Base-by-base conservation (phyloP, 2,797 vertebrate genomes). In the Pempheris klunzingeri region DNA sequence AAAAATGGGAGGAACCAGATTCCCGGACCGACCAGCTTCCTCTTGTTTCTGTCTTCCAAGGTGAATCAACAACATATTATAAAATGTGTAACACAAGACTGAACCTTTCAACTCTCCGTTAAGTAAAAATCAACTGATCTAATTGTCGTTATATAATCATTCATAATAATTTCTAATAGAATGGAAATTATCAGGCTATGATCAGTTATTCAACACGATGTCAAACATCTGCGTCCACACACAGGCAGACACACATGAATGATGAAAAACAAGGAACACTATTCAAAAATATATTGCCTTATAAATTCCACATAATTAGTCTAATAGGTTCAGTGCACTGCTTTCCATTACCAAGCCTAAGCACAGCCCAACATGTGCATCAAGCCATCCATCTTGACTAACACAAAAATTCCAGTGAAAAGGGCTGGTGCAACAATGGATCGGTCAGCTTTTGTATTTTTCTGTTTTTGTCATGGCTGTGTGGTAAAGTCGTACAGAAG, bases 1-100 rank as follows among this genome's bases (percentile, higher is more conserved):
- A n/a, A 77, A 91, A 90, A 86, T 73, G 79, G 84, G 77, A 89
- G 86, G 81, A 86, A 90, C 81, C 47, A 78, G 74, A 44, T 74
- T 30, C 68, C 75, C 77, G 28, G 62, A 28, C 47, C 74, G 22
- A 75, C 34, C 47, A 5, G 71, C 85, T 92, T 93, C 88, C 92
- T 89, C 66, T 65, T 43, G 62, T 52, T 74, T 85, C 50, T 74
- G 69, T 50, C 74, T 82, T 80, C 74, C 62, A 61, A 79, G 65
- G 69, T 26, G 49, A 60, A 47, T 50, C 39, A n/a, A n/a, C n/a
- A n/a, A n/a, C n/a, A n/a, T n/a, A n/a, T n/a, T n/a, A 28, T 9
- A 20, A 38, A 58, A 43, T 39, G 30, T 34, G 43, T 18, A 8
- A 20, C 18, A 20, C 18, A 44, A 46, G 36, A 52, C 49, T 50